Evolutionary conservation across 2,113 vertebrate genomes (phyloP).

Genomic region (Zapus hudsonius): DNA sequence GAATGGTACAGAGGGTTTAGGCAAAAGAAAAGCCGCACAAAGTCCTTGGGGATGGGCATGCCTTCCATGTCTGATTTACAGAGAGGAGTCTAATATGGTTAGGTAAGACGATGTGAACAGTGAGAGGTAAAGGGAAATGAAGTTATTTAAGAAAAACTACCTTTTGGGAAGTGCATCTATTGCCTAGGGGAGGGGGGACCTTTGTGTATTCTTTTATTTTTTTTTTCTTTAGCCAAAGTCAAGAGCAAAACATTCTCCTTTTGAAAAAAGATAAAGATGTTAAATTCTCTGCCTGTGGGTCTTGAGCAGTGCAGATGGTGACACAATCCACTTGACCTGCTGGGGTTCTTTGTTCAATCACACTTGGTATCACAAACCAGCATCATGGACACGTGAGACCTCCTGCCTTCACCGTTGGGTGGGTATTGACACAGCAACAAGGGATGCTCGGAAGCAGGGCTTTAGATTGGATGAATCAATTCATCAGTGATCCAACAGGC

Average conservation of each 20-base stretch:
- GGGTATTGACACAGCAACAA: neutral
- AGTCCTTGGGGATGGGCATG: too few species aligned
- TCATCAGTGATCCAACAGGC: slow-evolving; percentile 39
- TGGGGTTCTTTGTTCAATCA: neutral
- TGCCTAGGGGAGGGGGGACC: rapidly evolving
- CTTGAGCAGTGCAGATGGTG: neutral
- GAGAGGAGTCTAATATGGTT: neutral
- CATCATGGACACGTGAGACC: too few species aligned
- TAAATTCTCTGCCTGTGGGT: neutral
- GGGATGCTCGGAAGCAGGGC: neutral
- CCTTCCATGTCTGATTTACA: neutral
- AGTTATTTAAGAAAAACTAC: rapidly evolving
- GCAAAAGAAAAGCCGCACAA: neutral
- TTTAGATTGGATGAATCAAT: slow-evolving; percentile 3
- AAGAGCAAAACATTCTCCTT: neutral
- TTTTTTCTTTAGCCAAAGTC: neutral
- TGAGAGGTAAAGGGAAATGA: neutral
- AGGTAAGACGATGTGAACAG: too few species aligned
- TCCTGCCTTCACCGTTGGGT: neutral
- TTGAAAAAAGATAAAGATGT: neutral
- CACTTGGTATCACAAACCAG: neutral
- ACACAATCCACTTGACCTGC: neutral
- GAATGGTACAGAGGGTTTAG: neutral
- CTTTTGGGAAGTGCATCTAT: neutral
- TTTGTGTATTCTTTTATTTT: neutral